These are phyloP conservation scores for Falco concolor DNA, from an alignment of 2,797 vertebrate species.

Conservation along the genomic window DNA sequence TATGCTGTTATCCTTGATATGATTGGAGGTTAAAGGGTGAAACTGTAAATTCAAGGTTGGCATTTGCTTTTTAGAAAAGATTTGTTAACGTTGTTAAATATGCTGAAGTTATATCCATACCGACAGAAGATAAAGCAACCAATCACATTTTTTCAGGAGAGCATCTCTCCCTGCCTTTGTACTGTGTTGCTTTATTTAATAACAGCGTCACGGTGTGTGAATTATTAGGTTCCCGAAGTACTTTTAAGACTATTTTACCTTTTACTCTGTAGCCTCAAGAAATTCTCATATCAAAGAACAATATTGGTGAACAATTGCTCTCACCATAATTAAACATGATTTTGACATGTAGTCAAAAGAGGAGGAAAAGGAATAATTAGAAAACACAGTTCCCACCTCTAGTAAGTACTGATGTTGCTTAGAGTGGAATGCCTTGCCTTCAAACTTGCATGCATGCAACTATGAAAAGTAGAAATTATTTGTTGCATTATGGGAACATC, in stretches of 20 bases:
- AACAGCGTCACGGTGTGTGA: neutral
- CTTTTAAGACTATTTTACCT: neutral
- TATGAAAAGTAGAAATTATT: neutral
- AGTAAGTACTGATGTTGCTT: neutral
- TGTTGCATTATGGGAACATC: neutral
- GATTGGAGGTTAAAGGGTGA: slow-evolving; percentile 48
- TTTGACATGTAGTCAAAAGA: neutral
- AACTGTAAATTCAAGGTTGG: slow-evolving; percentile 49
- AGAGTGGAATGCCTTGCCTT: neutral
- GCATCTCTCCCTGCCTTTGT: neutral
- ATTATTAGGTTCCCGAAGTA: neutral
- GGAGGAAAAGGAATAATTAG: neutral
- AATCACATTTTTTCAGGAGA: neutral
- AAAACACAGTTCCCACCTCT: neutral
- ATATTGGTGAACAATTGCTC: neutral
- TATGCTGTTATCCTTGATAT: slow-evolving; percentile 30
- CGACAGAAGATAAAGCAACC: slow-evolving; percentile 17
- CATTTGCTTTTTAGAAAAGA: slow-evolving; percentile 44
- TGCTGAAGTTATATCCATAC: neutral
- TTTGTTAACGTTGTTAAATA: slow-evolving; percentile 13
- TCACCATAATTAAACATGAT: neutral
- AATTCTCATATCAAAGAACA: neutral
- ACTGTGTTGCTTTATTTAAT: neutral
- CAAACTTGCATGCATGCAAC: neutral
- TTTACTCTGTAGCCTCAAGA: neutral